phyloP scores from a whole-genome alignment of 2,113 vertebrate genomes.

The Crotalus tigris region DNA sequence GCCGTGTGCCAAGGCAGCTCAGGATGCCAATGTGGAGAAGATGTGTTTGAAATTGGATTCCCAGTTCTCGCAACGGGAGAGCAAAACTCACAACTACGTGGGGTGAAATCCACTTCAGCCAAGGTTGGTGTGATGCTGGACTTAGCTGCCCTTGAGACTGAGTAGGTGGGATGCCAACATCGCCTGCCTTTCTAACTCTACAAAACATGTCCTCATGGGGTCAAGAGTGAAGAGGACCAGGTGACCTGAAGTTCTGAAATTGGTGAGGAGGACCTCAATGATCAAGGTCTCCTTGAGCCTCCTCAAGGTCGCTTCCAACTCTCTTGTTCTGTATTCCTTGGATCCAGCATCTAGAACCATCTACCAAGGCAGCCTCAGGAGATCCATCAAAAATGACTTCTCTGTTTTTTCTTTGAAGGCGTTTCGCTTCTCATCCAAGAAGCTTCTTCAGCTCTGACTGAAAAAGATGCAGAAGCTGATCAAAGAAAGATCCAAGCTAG shows the following conservation, averaged over 20 bases:
- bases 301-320: no score
- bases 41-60: conserved; percentile 42
- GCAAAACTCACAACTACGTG: neutral
- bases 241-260: no score
- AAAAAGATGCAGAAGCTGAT: no score
- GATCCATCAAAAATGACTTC: no score
- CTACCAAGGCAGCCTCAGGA: no score
- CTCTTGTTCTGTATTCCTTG: neutral
- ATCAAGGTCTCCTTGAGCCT: no score
- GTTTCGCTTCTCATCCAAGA: no score
- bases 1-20: conserved; percentile 16
- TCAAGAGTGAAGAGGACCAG: neutral
- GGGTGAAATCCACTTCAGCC: neutral
- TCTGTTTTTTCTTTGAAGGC: no score
- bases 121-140: neutral
- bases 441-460: no score
- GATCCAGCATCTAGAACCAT: neutral
- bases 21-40: conserved; percentile 35
- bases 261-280: neutral
- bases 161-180: neutral
- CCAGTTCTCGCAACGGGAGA: neutral
- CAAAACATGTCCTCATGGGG: neutral
- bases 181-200: no score
- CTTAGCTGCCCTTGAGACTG: no score
- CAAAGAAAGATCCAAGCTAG: no score